Conservation (phyloP, 2,113 vertebrate species). For the Tringa solitaria region DNA sequence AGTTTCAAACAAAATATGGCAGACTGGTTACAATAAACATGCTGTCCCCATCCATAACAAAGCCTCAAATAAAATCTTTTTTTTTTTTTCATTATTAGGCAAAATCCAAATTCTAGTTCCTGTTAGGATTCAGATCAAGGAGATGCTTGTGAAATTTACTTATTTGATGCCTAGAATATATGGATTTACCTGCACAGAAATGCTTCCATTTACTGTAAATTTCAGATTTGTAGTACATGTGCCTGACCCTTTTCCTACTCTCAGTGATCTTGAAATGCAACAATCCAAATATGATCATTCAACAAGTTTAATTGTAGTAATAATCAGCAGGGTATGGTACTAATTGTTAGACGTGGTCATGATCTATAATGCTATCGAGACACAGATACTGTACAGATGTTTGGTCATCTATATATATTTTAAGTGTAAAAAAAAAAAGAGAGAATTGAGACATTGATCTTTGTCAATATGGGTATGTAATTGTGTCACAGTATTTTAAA, state of each 20-base stretch:
- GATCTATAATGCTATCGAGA: not conserved
- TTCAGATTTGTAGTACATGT: not conserved
- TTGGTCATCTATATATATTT: not conserved
- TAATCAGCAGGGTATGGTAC: not conserved
- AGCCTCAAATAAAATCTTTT: not conserved
- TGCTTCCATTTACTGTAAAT: not conserved
- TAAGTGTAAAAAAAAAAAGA: not conserved
- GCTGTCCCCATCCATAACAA: not conserved
- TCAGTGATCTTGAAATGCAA: not conserved
- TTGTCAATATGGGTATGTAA: not conserved
- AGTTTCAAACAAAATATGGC: not conserved
- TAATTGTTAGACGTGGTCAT: not conserved
- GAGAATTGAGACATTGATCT: not conserved
- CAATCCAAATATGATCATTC: conserved; percentile 10
- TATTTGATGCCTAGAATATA: conserved; percentile 14
- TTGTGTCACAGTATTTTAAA: not conserved
- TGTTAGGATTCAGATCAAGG: not conserved
- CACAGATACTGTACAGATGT: not conserved
- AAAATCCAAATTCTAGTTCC: not conserved
- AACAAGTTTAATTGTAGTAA: not conserved
- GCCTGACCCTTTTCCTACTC: not conserved
- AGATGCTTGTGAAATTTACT: not conserved
- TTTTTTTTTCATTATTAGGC: not conserved
- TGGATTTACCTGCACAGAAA: not conserved
- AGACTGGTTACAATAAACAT: not conserved